Evolutionary conservation across 2,888 invertebrate genomes (phyloP), one percentile per base, ranked within the genome.

Genomic region (Limenitis camilla): DNA sequence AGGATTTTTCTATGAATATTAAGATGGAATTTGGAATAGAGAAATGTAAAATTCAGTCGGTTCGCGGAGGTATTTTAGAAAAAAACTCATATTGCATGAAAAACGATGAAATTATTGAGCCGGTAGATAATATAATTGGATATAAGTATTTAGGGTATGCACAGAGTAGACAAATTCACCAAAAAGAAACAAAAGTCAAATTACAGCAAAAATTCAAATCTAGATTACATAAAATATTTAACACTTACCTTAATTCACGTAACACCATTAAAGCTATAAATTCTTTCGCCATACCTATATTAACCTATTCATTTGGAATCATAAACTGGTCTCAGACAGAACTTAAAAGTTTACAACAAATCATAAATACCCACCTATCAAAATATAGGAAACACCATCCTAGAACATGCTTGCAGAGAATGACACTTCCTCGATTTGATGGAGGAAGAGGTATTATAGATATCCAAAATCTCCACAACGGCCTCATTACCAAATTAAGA

Each of bases 381-480:
- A 11, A 31, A 9, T 8, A 38, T 19, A 36, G 46, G 5, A 52
- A 52, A 48, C 55, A 47, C 32, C 51, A 55, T 7, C 49, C 55
- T 6, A 44, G 36, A 41, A 33, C 55, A 8, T 56, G 47, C 39
- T 8, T 43, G 6, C 49, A 56, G 31, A 40, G 56, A 43, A n/a
- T 47, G 5, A 56, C 44, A 1, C n/a, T 50, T 8, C 51, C 51
- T 4, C 6, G 44, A 44, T 7, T 8, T n/a, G 41, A 49, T 2
- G 49, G 47, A 19, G 46, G 53, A n/a, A 44, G 49, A n/a, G 49
- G 49, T 6, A 5, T 53, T 5, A 54, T 54, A 3, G 57, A 57
- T 19, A 44, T 52, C 6, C 29, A 5, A 11, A 52, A 56, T 36
- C 29, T 52, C 5, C 50, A 53, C 9, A 46, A 40, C 7, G 47